Conservation (phyloP, 2,113 vertebrate genomes). For the Mirza zaza region DNA sequence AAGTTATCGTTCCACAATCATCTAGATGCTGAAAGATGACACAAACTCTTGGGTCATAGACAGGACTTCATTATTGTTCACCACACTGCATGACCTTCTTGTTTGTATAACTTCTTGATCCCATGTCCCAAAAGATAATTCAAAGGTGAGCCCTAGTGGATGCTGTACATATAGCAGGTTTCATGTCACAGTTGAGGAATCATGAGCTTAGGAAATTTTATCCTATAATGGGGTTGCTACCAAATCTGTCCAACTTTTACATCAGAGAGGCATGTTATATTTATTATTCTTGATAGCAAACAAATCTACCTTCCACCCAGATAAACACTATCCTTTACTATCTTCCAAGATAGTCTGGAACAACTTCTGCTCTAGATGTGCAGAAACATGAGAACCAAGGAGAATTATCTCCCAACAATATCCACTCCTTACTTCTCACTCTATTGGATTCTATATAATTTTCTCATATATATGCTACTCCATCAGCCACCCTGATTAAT, state of each 20-base stretch:
- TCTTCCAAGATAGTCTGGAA: not conserved
- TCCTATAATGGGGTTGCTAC: not conserved
- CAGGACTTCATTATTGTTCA: not conserved
- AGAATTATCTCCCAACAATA: not conserved
- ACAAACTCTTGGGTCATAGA: not conserved
- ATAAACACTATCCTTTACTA: not conserved
- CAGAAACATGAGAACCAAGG: not conserved
- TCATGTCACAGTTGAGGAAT: not conserved
- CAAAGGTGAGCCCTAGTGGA: not conserved
- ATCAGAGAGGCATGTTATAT: not conserved
- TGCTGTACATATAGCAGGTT: not conserved
- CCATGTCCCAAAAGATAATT: not conserved
- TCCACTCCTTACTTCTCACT: not conserved
- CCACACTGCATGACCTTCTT: not conserved
- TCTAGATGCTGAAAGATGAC: not conserved
- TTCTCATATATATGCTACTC: not conserved
- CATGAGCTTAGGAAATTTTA: not conserved
- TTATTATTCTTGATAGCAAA: not conserved
- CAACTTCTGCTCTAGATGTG: not conserved
- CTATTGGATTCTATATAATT: not conserved
- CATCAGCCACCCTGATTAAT: too few species aligned
- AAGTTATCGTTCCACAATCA: not conserved
- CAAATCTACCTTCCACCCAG: not conserved
- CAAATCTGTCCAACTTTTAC: not conserved
- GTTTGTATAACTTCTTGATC: not conserved